Conservation (phyloP, 2,797 vertebrate genomes). For the Sitta carolinensis region DNA sequence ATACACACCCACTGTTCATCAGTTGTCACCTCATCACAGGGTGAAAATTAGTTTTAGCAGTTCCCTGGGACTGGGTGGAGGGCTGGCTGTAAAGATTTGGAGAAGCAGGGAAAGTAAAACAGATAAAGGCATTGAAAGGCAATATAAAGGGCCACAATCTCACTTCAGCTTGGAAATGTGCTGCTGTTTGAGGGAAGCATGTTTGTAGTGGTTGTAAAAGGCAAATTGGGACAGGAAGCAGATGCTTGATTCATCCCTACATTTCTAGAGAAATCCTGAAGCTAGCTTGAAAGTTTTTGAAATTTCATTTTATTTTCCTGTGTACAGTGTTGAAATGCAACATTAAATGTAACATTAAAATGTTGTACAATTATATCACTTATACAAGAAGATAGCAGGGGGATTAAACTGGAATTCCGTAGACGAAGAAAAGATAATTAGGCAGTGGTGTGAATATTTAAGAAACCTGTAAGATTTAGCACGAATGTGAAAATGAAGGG, state of each 20-base stretch:
- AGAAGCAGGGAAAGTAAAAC: not conserved
- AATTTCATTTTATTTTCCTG: not conserved
- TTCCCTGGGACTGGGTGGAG: not conserved
- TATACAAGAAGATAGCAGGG: not conserved
- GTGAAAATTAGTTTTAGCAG: conserved; percentile 40
- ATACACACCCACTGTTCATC: conserved; percentile 9
- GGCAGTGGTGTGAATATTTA: not conserved
- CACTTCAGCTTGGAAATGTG: not conserved
- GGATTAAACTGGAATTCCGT: not conserved
- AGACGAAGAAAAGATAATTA: not conserved
- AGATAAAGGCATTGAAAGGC: not conserved
- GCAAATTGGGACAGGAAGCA: not conserved
- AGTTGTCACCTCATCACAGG: conserved; percentile 9
- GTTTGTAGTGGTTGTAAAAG: not conserved
- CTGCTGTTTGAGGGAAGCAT: not conserved
- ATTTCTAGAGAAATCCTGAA: not conserved
- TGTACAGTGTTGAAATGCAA: not conserved
- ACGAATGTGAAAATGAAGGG: not conserved
- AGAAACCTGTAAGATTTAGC: not conserved
- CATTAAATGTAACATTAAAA: not conserved
- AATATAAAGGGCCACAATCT: not conserved
- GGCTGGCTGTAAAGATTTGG: not conserved
- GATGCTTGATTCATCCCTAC: not conserved
- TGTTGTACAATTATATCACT: not conserved
- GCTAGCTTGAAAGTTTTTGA: not conserved